phyloP scores from a whole-genome alignment of 2,797 vertebrate species.

The Trachurus trachurus region DNA sequence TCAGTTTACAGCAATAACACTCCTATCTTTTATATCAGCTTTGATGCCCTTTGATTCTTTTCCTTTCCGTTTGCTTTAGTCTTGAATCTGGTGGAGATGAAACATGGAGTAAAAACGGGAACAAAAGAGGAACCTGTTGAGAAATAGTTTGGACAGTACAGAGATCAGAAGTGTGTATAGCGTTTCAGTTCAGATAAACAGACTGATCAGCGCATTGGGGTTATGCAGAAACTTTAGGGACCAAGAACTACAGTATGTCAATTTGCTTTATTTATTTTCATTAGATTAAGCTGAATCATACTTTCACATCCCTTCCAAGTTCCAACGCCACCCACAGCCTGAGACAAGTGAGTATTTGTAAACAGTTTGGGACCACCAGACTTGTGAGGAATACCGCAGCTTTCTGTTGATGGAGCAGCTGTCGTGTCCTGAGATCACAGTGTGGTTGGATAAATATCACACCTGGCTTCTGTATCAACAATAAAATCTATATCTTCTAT shows the following conservation, averaged over 20 bases:
- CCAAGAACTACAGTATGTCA: background rate
- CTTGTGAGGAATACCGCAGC: slow-evolving; percentile 54
- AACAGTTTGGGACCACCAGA: slow-evolving; percentile 4
- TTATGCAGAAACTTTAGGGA: too few relatives aligned
- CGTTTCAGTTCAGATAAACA: slow-evolving; percentile 2
- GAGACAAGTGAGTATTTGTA: slow-evolving; percentile 4
- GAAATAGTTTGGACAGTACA: background rate
- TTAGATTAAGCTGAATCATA: background rate
- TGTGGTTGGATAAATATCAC: slow-evolving; percentile 43
- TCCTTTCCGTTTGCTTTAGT: too few relatives aligned
- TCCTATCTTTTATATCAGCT: too few relatives aligned
- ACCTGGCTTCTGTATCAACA: slow-evolving; percentile 7
- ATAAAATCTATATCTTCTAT: background rate
- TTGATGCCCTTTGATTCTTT: too few relatives aligned
- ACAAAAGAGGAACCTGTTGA: background rate
- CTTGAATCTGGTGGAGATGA: background rate
- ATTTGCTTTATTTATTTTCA: background rate
- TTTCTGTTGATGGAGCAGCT: slow-evolving; percentile 29
- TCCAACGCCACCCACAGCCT: background rate
- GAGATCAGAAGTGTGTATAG: slow-evolving; percentile 11
- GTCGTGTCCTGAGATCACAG: slow-evolving; percentile 23
- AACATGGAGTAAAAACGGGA: background rate
- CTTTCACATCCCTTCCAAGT: background rate
- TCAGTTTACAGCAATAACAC: too few relatives aligned
- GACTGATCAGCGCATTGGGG: too few relatives aligned